A percentile compares a stretch with the other conserved stretches of the same genome.
These are phyloP conservation scores for Cepphus grylle DNA, from an alignment of 2,113 vertebrate species.

Conservation along the genomic window DNA sequence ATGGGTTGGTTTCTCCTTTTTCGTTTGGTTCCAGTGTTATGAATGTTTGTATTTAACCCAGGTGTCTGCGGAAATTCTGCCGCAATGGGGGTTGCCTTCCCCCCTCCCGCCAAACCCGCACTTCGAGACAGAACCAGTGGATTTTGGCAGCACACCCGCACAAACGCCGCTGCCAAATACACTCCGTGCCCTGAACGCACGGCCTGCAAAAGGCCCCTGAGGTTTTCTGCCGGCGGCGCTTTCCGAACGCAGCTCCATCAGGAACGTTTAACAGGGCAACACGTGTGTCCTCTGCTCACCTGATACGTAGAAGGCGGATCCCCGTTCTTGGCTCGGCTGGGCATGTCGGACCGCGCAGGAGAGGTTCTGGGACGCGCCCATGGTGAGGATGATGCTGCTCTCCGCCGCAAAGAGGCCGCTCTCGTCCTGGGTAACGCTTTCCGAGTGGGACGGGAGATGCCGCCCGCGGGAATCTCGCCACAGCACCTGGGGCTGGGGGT, in stretches of 20 bases:
- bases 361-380: background rate
- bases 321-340: background rate
- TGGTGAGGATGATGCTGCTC: background rate
- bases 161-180: background rate
- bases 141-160: background rate
- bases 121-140: background rate
- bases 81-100: background rate
- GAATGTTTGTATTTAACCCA: background rate
- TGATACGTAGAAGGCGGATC: background rate
- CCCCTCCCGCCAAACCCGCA: fast-evolving
- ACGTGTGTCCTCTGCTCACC: background rate
- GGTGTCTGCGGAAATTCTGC: background rate
- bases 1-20: background rate
- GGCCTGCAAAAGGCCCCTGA: background rate
- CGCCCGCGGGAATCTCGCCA: background rate
- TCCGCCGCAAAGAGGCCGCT: background rate
- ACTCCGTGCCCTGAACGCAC: fast-evolving
- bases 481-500: background rate
- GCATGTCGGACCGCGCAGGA: background rate
- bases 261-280: fast-evolving
- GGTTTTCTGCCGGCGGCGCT: fast-evolving
- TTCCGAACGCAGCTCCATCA: fast-evolving
- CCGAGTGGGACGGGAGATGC: background rate
- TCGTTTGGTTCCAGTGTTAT: fast-evolving
- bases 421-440: background rate